Evolutionary conservation across 2,113 vertebrate species (phyloP).

Genomic region (Ceratotherium simum): DNA sequence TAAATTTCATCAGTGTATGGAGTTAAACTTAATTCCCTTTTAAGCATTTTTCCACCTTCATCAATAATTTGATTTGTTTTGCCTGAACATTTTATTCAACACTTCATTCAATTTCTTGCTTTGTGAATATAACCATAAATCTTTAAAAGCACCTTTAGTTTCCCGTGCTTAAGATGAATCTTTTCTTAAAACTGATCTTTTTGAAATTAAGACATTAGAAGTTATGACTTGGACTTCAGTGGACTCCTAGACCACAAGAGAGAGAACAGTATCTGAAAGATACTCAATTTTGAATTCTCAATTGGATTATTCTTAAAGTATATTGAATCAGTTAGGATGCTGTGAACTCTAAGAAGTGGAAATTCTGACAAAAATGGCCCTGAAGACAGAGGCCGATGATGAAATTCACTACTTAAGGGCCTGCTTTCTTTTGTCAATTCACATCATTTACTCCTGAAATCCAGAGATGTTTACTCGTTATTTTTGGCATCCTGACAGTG

Average conservation of each 20-base stretch:
- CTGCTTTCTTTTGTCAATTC: constrained; percentile 40
- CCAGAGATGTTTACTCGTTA: constrained; percentile 55
- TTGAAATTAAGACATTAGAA: constrained; percentile 30
- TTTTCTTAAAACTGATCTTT: constrained; percentile 11
- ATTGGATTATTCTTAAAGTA: neutral
- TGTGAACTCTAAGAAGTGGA: constrained; percentile 15
- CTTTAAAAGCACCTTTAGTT: neutral
- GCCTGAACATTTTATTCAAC: neutral
- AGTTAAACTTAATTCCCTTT: constrained; percentile 32
- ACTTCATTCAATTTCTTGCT: neutral
- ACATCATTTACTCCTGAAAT: constrained; percentile 51
- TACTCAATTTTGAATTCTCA: constrained; percentile 27
- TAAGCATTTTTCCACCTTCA: neutral
- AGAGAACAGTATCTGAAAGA: constrained; percentile 22
- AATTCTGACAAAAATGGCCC: constrained; percentile 46
- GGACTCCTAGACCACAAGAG: neutral
- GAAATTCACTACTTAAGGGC: neutral
- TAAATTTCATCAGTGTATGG: neutral
- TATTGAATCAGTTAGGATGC: neutral
- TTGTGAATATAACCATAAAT: neutral
- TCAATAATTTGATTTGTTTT: constrained; percentile 16
- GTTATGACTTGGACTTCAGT: constrained; percentile 2
- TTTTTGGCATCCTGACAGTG: constrained; percentile 53
- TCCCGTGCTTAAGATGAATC: neutral
- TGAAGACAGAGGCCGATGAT: constrained; percentile 23